Conservation (phyloP, 2,888 invertebrate species). For the Dicroscelio sp. region DNA sequence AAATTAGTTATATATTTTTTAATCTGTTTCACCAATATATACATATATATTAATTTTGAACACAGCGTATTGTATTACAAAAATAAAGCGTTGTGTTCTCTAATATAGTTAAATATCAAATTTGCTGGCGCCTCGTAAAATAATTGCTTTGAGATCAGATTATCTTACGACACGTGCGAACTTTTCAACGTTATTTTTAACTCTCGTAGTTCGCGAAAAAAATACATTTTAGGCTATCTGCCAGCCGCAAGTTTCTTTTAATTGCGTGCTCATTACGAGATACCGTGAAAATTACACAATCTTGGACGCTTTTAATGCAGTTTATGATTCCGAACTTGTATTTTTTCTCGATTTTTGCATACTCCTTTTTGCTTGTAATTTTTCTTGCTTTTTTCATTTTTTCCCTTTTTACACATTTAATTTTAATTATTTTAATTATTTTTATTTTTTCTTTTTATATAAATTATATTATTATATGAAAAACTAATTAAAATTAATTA, state of each 20-base stretch:
- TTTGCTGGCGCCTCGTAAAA: slow-evolving; percentile 37
- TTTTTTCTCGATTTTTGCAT: too few relatives aligned
- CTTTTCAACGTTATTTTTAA: slow-evolving; percentile 59
- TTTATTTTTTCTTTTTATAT: too few relatives aligned
- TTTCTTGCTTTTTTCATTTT: too few relatives aligned
- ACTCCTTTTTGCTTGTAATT: too few relatives aligned
- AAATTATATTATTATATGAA: too few relatives aligned
- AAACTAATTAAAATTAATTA: too few relatives aligned
- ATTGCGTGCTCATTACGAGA: slow-evolving; percentile 40
- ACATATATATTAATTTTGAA: neutral
- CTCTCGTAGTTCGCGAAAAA: slow-evolving; percentile 43
- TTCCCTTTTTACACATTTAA: too few relatives aligned
- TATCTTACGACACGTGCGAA: slow-evolving; percentile 45
- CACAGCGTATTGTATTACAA: neutral
- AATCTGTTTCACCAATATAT: neutral
- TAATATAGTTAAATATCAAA: neutral
- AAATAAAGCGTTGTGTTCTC: too few relatives aligned
- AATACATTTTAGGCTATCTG: slow-evolving; percentile 62
- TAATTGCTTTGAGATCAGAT: slow-evolving; percentile 50
- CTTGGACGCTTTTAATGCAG: neutral
- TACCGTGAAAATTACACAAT: slow-evolving; percentile 43
- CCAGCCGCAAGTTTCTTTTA: slow-evolving; percentile 60
- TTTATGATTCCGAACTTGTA: neutral
- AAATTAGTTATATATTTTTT: too few relatives aligned
- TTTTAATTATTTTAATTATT: too few relatives aligned